These are phyloP conservation scores for Microctonus aethiopoides DNA, from an alignment of 2,888 invertebrate genomes.

Conservation along the genomic window DNA sequence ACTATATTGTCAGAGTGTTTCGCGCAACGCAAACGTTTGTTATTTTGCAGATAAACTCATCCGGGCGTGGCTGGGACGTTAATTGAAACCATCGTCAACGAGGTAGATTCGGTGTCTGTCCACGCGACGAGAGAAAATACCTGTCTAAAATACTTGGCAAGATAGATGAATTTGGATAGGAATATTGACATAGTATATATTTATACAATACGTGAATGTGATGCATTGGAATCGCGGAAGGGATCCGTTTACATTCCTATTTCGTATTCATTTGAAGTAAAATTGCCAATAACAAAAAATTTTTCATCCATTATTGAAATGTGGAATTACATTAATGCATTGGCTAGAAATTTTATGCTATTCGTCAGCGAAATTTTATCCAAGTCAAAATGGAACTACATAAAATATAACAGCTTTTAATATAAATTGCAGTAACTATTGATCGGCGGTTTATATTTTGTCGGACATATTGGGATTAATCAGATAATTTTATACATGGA, in stretches of 20 bases:
- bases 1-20: background rate
- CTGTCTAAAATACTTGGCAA: slow-evolving; percentile 16
- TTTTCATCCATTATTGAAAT: background rate
- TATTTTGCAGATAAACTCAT: slow-evolving; percentile 53
- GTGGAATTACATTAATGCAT: too few relatives aligned
- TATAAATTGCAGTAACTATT: background rate
- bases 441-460: background rate
- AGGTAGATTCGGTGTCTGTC: slow-evolving; percentile 26
- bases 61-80: slow-evolving; percentile 42
- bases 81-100: slow-evolving; percentile 47
- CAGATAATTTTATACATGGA: background rate
- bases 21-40: slow-evolving; percentile 34
- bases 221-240: background rate
- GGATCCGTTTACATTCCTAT: background rate
- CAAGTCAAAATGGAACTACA: too few relatives aligned
- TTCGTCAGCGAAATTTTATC: background rate
- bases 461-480: background rate
- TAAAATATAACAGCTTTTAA: background rate
- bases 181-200: slow-evolving; percentile 32
- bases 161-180: slow-evolving; percentile 29
- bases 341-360: too few relatives aligned
- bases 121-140: slow-evolving; percentile 27
- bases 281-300: background rate
- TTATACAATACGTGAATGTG: background rate
- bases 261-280: background rate